Base-by-base conservation (phyloP, 2,888 invertebrate genomes). In the Meteorus cinctellus region DNA sequence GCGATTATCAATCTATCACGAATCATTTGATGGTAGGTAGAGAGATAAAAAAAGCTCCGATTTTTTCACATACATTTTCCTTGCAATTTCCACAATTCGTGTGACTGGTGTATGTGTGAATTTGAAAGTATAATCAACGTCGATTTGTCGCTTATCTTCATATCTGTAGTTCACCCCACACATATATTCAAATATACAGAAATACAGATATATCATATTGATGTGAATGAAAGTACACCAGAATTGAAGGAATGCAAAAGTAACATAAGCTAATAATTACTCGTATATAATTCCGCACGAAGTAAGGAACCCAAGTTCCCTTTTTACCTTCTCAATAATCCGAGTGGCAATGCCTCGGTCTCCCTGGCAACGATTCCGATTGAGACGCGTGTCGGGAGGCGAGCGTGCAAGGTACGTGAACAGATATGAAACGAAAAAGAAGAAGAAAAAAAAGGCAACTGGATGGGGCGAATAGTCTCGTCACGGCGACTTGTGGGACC, bases 281-380 rank as follows among this genome's bases (percentile, higher is more conserved):
- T 12, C 16, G 29, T 34, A 29, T 34, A 77, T 80, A 80, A 84
- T 82, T 84, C 81, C 80, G 19, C 1, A 55, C 69, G 66, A 34
- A 78, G 80, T 82, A 83, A 82, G 81, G 76, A 78, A 81, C 81
- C 81, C 78, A 81, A 86, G 84, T 87, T 85, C 84, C 86, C 86
- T 87, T 24, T 87, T 86, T 86, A 87, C 85, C 85, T 87, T 84
- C 85, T 88, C 86, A 84, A 86, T 86, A 89, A 86, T 88, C 86
- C 83, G 84, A 80, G 85, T 87, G 86, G 87, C 84, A 85, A 85
- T 84, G 85, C 84, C 77, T 81, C 86, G 78, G 89, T 89, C 84
- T 82, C 88, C 89, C 83, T 88, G 88, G 88, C 86, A 88, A 89
- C 87, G 84, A 77, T 82, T 83, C 85, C 85, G 84, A 86, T 88